Conservation (phyloP, 2,888 invertebrate species). For the Cistogaster globosa region DNA sequence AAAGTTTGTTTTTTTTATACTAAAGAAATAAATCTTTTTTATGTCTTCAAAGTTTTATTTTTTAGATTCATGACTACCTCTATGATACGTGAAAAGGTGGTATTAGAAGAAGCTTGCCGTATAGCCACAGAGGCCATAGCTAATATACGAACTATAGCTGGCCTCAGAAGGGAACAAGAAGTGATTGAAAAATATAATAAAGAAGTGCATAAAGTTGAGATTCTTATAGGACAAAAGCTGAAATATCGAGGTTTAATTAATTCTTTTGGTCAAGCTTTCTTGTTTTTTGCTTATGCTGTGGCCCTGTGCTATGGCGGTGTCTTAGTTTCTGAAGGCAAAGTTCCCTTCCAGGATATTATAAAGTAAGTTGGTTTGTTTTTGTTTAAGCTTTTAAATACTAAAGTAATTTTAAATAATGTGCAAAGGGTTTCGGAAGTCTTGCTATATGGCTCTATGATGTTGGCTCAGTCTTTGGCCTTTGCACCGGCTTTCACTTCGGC, state of each 20-base stretch:
- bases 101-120: constrained; percentile 87
- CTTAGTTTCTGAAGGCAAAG: constrained; percentile 86
- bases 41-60: not conserved
- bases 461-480: constrained; percentile 90
- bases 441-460: constrained; percentile 91
- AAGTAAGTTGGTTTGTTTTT: constrained; percentile 84
- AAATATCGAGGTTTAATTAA: constrained; percentile 88
- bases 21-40: not conserved
- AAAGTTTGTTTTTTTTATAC: constrained; percentile 76
- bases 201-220: constrained; percentile 84
- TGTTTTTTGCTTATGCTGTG: constrained; percentile 89
- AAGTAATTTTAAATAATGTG: not conserved
- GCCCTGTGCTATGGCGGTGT: constrained; percentile 89
- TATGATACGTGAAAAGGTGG: constrained; percentile 85
- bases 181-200: constrained; percentile 86
- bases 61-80: constrained; percentile 85
- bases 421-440: constrained; percentile 89
- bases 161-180: constrained; percentile 86
- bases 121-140: constrained; percentile 90
- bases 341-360: constrained; percentile 88
- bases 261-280: constrained; percentile 88
- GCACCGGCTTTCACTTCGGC: constrained; percentile 91
- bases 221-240: constrained; percentile 84
- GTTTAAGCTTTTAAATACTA: not conserved
- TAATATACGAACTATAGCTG: constrained; percentile 88